Conservation (phyloP, 2,113 vertebrate species). For the Carassius carassius region DNA sequence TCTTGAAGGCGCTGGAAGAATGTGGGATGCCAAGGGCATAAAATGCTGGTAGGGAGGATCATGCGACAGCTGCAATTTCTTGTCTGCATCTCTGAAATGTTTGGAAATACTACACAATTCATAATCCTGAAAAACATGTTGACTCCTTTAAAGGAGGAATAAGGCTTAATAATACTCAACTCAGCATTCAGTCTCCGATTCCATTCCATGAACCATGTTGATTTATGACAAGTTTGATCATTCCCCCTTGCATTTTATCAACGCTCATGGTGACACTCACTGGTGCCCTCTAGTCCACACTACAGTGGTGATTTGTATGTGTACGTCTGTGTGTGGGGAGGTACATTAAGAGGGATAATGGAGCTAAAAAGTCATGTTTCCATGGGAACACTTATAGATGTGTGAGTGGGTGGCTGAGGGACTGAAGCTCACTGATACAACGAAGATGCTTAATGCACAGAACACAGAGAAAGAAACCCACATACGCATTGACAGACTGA, state of each 20-base stretch:
- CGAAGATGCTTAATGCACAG: conserved; percentile 44
- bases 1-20: conserved; percentile 16
- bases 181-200: neutral
- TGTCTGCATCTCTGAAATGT: neutral
- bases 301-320: conserved; percentile 16
- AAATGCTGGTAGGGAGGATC: conserved; percentile 2
- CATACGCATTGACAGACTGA: conserved; percentile 23
- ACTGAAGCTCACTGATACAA: conserved; percentile 33
- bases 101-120: neutral
- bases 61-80: conserved; percentile 34
- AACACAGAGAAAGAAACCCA: conserved; percentile 2
- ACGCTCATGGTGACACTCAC: conserved; percentile 32
- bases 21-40: conserved; percentile 22
- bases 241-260: neutral
- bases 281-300: conserved; percentile 45
- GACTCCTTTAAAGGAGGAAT: neutral
- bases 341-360: conserved; percentile 48
- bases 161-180: neutral
- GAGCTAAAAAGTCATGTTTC: conserved; percentile 68
- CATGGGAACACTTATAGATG: conserved; percentile 68
- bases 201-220: neutral
- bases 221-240: neutral
- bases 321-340: neutral
- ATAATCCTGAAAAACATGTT: conserved; percentile 1
- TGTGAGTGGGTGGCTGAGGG: conserved; percentile 64